Percentiles rank a stretch among this genome's conserved stretches.
Conservation (phyloP, 2,888 invertebrate genomes). For the Diabrotica balteata region DNA sequence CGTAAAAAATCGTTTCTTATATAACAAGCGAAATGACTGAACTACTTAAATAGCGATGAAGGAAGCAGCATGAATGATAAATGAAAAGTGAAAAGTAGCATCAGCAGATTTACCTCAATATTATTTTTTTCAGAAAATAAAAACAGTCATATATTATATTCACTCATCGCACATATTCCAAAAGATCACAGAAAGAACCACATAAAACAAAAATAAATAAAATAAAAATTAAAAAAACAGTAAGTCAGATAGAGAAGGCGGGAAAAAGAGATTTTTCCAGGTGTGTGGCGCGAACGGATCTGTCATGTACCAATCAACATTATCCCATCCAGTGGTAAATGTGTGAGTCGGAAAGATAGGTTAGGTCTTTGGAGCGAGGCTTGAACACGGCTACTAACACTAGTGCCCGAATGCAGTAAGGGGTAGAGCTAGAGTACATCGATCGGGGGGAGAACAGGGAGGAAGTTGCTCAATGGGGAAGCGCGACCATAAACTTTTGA, state of each 20-base stretch:
- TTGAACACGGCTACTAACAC: conserved; percentile 47
- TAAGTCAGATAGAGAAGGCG: conserved; percentile 9
- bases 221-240: conserved; percentile 4
- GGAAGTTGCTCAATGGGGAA: conserved; percentile 22
- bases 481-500: conserved; percentile 7
- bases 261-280: conserved; percentile 5
- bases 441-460: conserved; percentile 48
- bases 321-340: conserved; percentile 24
- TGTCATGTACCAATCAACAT: conserved; percentile 19
- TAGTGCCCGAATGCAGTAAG: conserved; percentile 51
- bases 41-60: not conserved
- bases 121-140: conserved; percentile 2
- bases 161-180: conserved; percentile 22
- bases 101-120: conserved; percentile 1
- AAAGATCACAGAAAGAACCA: conserved; percentile 15
- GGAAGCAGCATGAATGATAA: not conserved
- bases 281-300: conserved; percentile 21
- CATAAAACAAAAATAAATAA: conserved; percentile 5
- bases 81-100: not conserved
- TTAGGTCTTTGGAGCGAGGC: conserved; percentile 43
- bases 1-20: too few relatives aligned
- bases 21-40: not conserved
- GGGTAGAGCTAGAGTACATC: conserved; percentile 50
- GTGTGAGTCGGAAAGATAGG: conserved; percentile 34
- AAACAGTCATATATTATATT: conserved; percentile 1